These are phyloP conservation scores for Steatocranus sp. DNA, from an alignment of 2,797 vertebrate species.

Conservation along the genomic window DNA sequence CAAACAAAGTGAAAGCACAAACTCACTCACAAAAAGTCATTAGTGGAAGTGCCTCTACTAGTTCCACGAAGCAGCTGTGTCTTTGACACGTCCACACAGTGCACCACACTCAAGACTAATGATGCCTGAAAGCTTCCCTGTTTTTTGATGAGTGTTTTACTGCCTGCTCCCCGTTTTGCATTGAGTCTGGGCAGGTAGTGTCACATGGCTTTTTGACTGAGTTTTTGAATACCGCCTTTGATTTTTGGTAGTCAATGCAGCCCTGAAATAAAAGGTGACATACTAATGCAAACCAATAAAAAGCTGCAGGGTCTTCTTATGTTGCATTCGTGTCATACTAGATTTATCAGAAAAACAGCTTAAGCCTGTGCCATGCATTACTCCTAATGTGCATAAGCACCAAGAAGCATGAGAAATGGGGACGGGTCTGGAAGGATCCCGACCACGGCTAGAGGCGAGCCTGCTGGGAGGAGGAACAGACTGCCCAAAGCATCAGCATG, in stretches of 20 bases:
- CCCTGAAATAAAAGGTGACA: conserved; percentile 58
- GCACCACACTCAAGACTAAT: conserved; percentile 28
- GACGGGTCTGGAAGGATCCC: background rate
- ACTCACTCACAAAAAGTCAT: background rate
- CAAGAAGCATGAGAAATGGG: background rate
- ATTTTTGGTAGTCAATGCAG: conserved; percentile 58
- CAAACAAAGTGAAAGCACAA: background rate
- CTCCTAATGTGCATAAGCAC: background rate
- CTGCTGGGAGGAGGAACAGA: background rate
- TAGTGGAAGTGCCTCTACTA: background rate
- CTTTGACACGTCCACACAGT: background rate
- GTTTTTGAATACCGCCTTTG: conserved; percentile 54
- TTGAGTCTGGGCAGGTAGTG: conserved; percentile 52
- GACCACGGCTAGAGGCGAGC: background rate
- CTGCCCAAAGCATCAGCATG: background rate
- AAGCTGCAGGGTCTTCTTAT: conserved; percentile 41
- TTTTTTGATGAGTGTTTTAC: conserved; percentile 60
- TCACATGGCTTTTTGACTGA: conserved; percentile 58
- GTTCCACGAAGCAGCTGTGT: background rate
- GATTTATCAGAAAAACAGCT: background rate
- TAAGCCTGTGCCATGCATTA: background rate
- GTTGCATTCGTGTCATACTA: background rate
- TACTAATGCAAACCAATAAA: conserved; percentile 54
- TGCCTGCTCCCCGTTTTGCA: conserved; percentile 32
- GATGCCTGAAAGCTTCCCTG: conserved; percentile 56